Conservation (phyloP, 1,140 invertebrate genomes). For the Papilio machaon region DNA sequence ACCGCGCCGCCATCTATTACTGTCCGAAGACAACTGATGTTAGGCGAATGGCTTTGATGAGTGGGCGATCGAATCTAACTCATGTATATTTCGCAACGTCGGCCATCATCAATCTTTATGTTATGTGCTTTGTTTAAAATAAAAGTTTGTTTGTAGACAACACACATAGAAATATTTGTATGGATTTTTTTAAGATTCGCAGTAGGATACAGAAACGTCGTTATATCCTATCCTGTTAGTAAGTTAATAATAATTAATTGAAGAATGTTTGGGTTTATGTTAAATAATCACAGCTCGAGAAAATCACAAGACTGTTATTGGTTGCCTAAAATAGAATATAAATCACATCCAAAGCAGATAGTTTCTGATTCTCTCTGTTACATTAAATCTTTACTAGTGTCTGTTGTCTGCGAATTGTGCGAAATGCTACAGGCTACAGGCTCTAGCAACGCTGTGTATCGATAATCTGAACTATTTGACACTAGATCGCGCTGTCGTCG, state of each 20-base stretch:
- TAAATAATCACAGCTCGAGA: too few species aligned
- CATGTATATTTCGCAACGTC: neutral
- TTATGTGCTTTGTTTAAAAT: neutral
- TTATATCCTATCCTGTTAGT: too few species aligned
- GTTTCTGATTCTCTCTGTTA: neutral
- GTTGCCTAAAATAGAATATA: too few species aligned
- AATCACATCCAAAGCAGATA: too few species aligned
- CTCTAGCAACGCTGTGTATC: slow-evolving; percentile 14
- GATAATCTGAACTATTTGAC: slow-evolving; percentile 29
- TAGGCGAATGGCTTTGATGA: slow-evolving; percentile 7
- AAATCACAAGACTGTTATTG: too few species aligned
- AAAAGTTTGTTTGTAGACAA: neutral
- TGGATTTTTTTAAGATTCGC: too few species aligned
- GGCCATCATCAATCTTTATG: neutral
- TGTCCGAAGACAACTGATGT: slow-evolving; percentile 1
- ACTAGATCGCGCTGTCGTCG: slow-evolving; percentile 34
- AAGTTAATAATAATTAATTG: too few species aligned
- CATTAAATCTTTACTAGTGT: neutral
- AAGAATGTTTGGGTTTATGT: too few species aligned
- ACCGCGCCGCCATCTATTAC: slow-evolving; percentile 16
- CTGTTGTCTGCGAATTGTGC: neutral
- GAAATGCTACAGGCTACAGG: slow-evolving; percentile 1
- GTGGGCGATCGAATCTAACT: slow-evolving; percentile 22
- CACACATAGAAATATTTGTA: too few species aligned
- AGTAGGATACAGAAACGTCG: too few species aligned